These are phyloP conservation scores for Anguilla pacifica DNA, from an alignment of 2,797 vertebrate genomes.

Conservation along the genomic window DNA sequence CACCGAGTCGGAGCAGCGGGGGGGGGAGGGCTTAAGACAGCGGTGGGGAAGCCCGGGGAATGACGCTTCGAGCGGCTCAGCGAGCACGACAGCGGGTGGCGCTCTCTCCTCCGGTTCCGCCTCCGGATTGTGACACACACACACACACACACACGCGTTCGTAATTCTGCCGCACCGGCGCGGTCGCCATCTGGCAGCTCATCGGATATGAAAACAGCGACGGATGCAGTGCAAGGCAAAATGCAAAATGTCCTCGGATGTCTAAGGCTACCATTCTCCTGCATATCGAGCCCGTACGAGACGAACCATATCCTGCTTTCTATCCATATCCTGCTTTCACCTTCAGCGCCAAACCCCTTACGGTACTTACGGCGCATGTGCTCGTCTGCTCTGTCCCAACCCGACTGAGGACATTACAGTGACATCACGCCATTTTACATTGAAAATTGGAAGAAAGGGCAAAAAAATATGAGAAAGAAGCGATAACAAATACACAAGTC, in stretches of 20 bases:
- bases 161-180: not conserved
- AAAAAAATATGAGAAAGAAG: too few relatives aligned
- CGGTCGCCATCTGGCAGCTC: not conserved
- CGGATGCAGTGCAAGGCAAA: not conserved
- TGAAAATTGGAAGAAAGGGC: too few relatives aligned
- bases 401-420: too few relatives aligned
- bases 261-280: not conserved
- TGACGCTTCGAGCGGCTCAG: not conserved
- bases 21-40: not conserved
- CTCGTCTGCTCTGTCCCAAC: too few relatives aligned
- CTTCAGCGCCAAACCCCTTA: too few relatives aligned
- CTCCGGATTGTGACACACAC: not conserved
- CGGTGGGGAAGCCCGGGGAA: not conserved
- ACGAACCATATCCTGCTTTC: not conserved
- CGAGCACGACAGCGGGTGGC: not conserved
- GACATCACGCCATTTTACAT: too few relatives aligned
- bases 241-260: not conserved
- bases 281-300: not conserved
- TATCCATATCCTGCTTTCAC: not conserved
- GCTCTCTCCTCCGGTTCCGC: not conserved
- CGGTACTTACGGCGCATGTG: too few relatives aligned
- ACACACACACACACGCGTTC: not conserved
- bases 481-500: too few relatives aligned
- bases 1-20: not conserved
- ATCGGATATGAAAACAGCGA: not conserved